These are phyloP conservation scores for Enoplosus armatus DNA, from an alignment of 2,797 vertebrate genomes.

Conservation along the genomic window DNA sequence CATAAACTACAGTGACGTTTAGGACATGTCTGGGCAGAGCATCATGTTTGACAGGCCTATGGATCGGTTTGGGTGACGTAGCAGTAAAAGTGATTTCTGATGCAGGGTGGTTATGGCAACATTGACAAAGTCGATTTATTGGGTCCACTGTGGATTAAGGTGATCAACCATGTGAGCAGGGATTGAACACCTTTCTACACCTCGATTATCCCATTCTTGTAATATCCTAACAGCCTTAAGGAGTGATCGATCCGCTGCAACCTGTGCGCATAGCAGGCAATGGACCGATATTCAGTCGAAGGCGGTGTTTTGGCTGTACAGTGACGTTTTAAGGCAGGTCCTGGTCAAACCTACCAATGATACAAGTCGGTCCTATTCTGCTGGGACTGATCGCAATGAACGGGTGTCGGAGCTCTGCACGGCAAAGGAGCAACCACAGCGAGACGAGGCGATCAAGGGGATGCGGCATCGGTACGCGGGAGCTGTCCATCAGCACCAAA, in stretches of 20 bases:
- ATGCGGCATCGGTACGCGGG: slow-evolving; percentile 84
- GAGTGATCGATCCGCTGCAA: slow-evolving; percentile 77
- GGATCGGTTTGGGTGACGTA: slow-evolving; percentile 62
- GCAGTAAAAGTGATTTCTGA: slow-evolving; percentile 72
- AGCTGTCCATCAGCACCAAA: slow-evolving; percentile 85
- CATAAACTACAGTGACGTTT: slow-evolving; percentile 26
- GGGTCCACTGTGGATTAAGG: slow-evolving; percentile 53
- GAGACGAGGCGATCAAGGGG: slow-evolving; percentile 82
- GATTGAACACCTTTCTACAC: slow-evolving; percentile 53
- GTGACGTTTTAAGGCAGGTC: slow-evolving; percentile 88
- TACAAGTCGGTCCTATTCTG: slow-evolving; percentile 83
- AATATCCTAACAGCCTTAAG: slow-evolving; percentile 43
- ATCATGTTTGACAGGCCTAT: slow-evolving; percentile 49
- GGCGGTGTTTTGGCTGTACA: slow-evolving; percentile 82
- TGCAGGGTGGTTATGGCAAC: slow-evolving; percentile 67
- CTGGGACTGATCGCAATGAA: slow-evolving; percentile 85
- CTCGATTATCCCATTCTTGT: slow-evolving; percentile 37
- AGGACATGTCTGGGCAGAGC: slow-evolving; percentile 2
- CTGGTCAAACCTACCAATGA: slow-evolving; percentile 87
- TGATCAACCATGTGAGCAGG: slow-evolving; percentile 46
- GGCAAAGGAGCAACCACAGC: slow-evolving; percentile 83
- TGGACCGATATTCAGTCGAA: slow-evolving; percentile 74
- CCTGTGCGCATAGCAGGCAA: slow-evolving; percentile 79
- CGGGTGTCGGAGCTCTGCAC: slow-evolving; percentile 84
- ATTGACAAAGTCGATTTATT: slow-evolving; percentile 63